Evolutionary conservation across 35 echinoderm and acorn worm genomes (phyloP).

Genomic region (Chiridota heheva): DNA sequence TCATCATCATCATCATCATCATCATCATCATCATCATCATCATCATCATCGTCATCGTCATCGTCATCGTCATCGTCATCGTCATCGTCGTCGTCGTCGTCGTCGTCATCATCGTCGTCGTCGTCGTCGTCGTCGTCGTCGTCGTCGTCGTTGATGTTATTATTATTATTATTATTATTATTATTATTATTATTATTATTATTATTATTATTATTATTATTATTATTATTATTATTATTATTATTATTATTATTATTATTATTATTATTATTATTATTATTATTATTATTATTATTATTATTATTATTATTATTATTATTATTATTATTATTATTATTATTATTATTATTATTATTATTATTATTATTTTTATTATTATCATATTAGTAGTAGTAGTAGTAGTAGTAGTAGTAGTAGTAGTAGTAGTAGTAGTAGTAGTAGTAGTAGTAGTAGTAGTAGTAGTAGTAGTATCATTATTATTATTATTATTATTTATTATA

Average conservation of each 20-base stretch:
- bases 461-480: no score
- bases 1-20: slow-evolving; percentile 8
- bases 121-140: no score
- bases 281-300: not conserved
- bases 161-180: not conserved
- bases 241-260: not conserved
- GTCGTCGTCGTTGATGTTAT: no score
- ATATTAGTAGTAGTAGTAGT: no score
- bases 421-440: not conserved
- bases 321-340: not conserved
- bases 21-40: slow-evolving; percentile 9
- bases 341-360: not conserved
- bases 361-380: not conserved
- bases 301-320: not conserved
- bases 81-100: no score
- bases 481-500: not conserved
- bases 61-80: slow-evolving; percentile 8
- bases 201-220: not conserved
- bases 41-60: slow-evolving; percentile 8
- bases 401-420: not conserved
- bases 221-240: not conserved
- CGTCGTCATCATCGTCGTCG: no score
- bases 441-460: not conserved
- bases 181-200: not conserved
- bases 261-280: not conserved